Percentiles rank a stretch among this genome's conserved stretches.
Evolutionary conservation across 2,888 invertebrate genomes (phyloP).

Genomic region (Nomada ferruginata): DNA sequence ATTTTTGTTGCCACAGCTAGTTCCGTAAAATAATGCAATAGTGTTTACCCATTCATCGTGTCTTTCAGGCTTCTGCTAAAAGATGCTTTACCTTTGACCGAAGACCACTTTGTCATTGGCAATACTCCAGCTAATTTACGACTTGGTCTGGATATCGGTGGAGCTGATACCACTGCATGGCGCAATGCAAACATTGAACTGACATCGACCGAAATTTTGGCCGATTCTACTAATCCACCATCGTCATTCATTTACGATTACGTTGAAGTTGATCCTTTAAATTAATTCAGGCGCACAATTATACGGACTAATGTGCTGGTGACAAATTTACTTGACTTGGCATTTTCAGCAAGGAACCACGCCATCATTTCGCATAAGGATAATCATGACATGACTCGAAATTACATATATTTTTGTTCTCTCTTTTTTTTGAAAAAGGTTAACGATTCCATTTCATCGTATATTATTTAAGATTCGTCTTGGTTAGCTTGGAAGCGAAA

Average conservation of each 20-base stretch:
- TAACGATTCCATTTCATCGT: slow-evolving; percentile 19
- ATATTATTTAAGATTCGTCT: slow-evolving; percentile 18
- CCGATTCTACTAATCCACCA: slow-evolving; percentile 73
- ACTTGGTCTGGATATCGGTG: slow-evolving; percentile 82
- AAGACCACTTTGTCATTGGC: slow-evolving; percentile 86
- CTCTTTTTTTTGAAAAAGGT: not conserved
- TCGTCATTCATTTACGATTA: slow-evolving; percentile 82
- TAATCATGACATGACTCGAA: slow-evolving; percentile 20
- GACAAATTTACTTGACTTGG: slow-evolving; percentile 18
- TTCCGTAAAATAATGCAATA: not conserved
- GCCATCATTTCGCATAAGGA: slow-evolving; percentile 25
- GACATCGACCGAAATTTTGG: slow-evolving; percentile 75
- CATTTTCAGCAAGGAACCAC: slow-evolving; percentile 25
- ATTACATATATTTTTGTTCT: slow-evolving; percentile 15
- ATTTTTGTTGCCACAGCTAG: not conserved
- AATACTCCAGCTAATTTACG: slow-evolving; percentile 83
- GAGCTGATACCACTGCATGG: slow-evolving; percentile 81
- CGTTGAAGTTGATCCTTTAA: slow-evolving; percentile 82
- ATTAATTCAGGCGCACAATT: slow-evolving; percentile 72
- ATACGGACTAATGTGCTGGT: slow-evolving; percentile 3
- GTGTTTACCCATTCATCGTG: not conserved
- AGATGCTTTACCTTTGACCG: slow-evolving; percentile 86
- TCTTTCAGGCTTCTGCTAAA: slow-evolving; percentile 86
- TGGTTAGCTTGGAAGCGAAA: slow-evolving; percentile 9
- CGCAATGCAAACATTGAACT: slow-evolving; percentile 75